A percentile compares a stretch with the other conserved stretches of the same genome.
Evolutionary conservation across 2,113 vertebrate species (phyloP).

Genomic region (Heptranchias perlo): DNA sequence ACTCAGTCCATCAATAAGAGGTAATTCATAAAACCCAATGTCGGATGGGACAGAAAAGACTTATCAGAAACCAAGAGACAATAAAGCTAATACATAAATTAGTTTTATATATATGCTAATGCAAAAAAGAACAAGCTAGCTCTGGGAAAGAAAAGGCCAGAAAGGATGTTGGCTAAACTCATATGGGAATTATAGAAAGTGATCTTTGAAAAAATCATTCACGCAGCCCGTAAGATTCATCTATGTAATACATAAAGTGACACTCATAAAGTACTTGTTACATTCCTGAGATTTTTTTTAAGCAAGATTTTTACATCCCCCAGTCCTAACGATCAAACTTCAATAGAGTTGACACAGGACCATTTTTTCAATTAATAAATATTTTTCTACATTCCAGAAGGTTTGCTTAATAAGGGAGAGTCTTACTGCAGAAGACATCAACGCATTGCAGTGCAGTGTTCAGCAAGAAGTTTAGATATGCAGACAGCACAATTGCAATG

Average conservation of each 20-base stretch:
- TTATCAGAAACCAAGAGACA: conserved; percentile 7
- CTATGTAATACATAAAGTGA: not conserved
- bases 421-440: not conserved
- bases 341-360: not conserved
- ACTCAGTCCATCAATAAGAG: conserved; percentile 24
- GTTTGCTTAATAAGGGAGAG: not conserved
- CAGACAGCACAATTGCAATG: not conserved
- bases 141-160: not conserved
- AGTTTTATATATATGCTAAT: not conserved
- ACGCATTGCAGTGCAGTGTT: not conserved
- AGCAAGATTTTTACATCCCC: not conserved
- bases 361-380: not conserved
- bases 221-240: not conserved
- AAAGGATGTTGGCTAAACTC: not conserved
- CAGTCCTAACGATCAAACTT: not conserved
- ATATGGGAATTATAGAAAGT: not conserved
- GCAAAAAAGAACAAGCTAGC: not conserved
- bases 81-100: conserved; percentile 22
- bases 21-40: not conserved
- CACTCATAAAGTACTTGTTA: not conserved
- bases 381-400: not conserved
- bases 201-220: not conserved
- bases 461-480: not conserved
- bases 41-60: not conserved
- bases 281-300: not conserved